Base-by-base conservation (phyloP, 1,140 invertebrate species). In the Amphibalanus amphitrite region DNA sequence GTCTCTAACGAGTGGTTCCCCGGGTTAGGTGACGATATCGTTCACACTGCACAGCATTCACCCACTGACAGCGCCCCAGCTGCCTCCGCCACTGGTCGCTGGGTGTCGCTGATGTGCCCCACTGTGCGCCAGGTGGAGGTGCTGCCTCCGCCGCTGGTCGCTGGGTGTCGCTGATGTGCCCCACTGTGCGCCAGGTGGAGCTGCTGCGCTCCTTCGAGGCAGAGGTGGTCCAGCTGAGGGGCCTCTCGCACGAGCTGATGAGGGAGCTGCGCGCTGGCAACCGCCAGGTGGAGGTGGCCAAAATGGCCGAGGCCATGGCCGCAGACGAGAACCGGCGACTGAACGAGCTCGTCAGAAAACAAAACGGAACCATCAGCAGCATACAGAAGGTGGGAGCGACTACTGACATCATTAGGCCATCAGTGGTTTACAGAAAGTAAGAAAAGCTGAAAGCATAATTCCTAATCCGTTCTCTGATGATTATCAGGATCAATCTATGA, bases 211-310 rank as follows among this genome's bases (percentile, higher is more conserved):
- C 81, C 13, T 84, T 81, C 75, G 84, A 87, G 81, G 81, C 81
- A 0, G 86, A 87, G 79, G 80, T 85, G 28, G 80, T 80, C 59
- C 82, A 85, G 73, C 78, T 87, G 0, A 78, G 85, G 70, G 84
- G 82, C 38, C 77, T 86, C 28, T 85, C 84, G 28, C 77, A 80
- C 72, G 85, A 87, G 74, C 85, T 87, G 76, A 81, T 84, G 75
- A 80, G 81, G 73, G 81, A 84, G 23, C 79, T 87, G 64, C 77
- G 82, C 71, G 79, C 81, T n/a, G 81, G 86, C 6, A 78, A 81
- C 47, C 79, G 84, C 64, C 83, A 85, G 75, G 81, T 84, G 69
- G 85, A 85, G 72, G 82, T 84, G 74, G 81, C 86, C 72, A 81
- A 84, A 75, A 76, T 79, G 69, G 82, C 81, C 71, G 86, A 87